Conservation (phyloP, 2,113 vertebrate genomes). For the Oreochromis niloticus region DNA sequence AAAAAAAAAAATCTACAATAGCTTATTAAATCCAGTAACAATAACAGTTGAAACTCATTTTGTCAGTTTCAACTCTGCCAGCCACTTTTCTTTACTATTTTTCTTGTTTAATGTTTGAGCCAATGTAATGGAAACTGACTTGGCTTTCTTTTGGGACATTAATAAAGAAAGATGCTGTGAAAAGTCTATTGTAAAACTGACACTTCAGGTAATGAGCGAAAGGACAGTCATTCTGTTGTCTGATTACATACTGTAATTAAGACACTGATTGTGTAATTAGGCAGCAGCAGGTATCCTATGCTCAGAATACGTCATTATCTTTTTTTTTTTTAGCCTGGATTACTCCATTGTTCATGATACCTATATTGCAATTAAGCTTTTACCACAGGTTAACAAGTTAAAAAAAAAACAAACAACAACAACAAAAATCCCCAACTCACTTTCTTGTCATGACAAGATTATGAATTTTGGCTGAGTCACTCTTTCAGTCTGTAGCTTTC, state of each 20-base stretch:
- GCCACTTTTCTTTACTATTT: not conserved
- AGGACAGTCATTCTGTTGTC: conserved; percentile 33
- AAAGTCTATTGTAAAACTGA: conserved; percentile 18
- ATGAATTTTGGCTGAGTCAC: conserved; percentile 30
- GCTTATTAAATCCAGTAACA: not conserved
- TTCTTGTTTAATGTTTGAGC: conserved; percentile 12
- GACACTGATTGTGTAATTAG: conserved; percentile 60
- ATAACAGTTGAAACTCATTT: not conserved
- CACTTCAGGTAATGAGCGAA: conserved; percentile 45
- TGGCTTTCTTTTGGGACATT: not conserved
- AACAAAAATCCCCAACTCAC: not conserved
- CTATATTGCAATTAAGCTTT: not conserved
- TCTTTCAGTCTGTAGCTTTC: not conserved
- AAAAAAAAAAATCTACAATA: not conserved
- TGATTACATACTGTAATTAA: conserved; percentile 63
- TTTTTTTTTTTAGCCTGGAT: not conserved
- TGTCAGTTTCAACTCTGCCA: not conserved
- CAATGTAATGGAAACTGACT: conserved; percentile 19
- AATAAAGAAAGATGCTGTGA: not conserved
- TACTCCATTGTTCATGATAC: not conserved
- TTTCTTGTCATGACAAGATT: not conserved
- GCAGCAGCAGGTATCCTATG: conserved; percentile 36
- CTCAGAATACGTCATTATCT: conserved; percentile 17
- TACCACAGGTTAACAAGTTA: not conserved
- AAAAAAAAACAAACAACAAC: not conserved